Evolutionary conservation across 2,888 invertebrate species (phyloP).

Genomic region (Xanthostigma xanthostigma): DNA sequence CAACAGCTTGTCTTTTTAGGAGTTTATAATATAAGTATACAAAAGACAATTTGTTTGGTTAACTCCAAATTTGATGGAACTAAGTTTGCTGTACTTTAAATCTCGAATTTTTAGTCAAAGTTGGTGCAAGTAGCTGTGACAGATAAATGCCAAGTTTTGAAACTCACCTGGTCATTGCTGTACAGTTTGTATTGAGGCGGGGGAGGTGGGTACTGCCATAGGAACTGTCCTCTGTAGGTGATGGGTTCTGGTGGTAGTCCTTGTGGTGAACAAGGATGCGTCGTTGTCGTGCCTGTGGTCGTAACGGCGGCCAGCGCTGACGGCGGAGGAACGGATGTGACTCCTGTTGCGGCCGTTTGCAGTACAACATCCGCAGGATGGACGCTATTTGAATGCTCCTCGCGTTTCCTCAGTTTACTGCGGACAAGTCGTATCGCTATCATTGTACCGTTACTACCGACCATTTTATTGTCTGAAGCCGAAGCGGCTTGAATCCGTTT

Average conservation of each 20-base stretch:
- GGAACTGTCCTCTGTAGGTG: constrained; percentile 51
- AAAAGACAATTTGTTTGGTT: too few relatives aligned
- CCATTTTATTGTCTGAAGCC: constrained; percentile 40
- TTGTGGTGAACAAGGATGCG: constrained; percentile 22
- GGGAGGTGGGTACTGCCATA: constrained; percentile 75
- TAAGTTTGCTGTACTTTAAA: too few relatives aligned
- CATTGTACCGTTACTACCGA: constrained; percentile 74
- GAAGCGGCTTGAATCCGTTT: constrained; percentile 13
- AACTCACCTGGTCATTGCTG: constrained; percentile 65
- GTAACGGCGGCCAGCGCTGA: constrained; percentile 25
- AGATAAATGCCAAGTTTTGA: not conserved
- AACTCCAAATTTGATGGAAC: too few relatives aligned
- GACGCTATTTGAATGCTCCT: constrained; percentile 58
- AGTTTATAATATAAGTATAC: too few relatives aligned
- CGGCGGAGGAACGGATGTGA: constrained; percentile 20
- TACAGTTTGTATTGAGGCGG: constrained; percentile 60
- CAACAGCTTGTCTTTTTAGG: too few relatives aligned
- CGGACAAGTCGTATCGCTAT: constrained; percentile 82
- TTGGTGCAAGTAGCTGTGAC: too few relatives aligned
- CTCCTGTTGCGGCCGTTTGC: constrained; percentile 33
- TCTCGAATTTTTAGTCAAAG: too few relatives aligned
- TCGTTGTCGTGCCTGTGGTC: constrained; percentile 17
- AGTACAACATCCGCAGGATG: constrained; percentile 51
- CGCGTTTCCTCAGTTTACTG: constrained; percentile 77
- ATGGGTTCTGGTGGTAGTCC: constrained; percentile 33